phyloP scores from a whole-genome alignment of 2,888 invertebrate genomes.

The Anodontia alba region DNA sequence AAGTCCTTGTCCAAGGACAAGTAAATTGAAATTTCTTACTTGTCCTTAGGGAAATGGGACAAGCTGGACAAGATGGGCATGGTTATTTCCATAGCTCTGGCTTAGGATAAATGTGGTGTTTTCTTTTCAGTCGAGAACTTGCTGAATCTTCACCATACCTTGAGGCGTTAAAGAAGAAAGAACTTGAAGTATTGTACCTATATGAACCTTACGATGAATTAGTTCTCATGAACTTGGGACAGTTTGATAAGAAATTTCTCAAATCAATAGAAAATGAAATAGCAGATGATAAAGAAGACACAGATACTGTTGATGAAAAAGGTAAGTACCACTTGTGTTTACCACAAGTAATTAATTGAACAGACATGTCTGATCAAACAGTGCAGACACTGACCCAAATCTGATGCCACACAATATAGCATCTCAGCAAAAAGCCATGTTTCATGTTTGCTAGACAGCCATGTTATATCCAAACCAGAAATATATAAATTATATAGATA shows the following conservation, averaged over 20 bases:
- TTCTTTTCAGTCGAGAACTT: conserved; percentile 90
- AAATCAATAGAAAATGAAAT: conserved; percentile 97
- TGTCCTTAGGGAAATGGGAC: too few relatives aligned
- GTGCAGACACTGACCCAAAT: background rate
- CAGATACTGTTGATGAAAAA: conserved; percentile 74
- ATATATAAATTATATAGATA: too few relatives aligned
- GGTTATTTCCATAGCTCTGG: too few relatives aligned
- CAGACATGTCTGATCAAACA: too few relatives aligned
- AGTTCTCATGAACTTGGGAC: conserved; percentile 94
- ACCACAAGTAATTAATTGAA: too few relatives aligned
- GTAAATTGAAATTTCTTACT: too few relatives aligned
- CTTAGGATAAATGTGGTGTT: too few relatives aligned
- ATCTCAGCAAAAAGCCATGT: background rate
- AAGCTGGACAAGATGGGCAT: too few relatives aligned
- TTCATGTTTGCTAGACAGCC: too few relatives aligned
- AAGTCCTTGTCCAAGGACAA: too few relatives aligned
- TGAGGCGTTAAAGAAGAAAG: conserved; percentile 94
- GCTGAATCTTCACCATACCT: conserved; percentile 98
- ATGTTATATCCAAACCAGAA: too few relatives aligned
- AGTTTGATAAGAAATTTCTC: conserved; percentile 91
- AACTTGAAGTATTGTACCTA: conserved; percentile 96
- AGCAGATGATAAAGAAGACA: conserved; percentile 88
- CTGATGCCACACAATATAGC: background rate
- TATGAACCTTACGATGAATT: conserved; percentile 99
- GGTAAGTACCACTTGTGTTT: too few relatives aligned